These are phyloP conservation scores for Cyanistes caeruleus DNA, from an alignment of 2,113 vertebrate species.

Conservation along the genomic window DNA sequence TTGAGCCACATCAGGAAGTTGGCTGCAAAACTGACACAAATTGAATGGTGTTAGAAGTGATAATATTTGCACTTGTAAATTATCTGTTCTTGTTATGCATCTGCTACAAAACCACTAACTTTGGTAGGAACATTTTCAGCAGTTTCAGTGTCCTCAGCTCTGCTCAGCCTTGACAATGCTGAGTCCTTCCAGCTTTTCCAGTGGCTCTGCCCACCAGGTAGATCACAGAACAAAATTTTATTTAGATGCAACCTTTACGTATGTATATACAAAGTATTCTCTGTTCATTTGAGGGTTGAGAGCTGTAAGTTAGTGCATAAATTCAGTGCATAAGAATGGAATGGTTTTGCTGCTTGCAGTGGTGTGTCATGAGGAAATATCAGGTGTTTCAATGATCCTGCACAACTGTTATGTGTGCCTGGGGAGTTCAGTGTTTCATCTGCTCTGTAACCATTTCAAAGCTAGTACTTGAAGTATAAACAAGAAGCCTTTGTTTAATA, in stretches of 20 bases:
- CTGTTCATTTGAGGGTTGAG: neutral
- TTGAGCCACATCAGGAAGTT: neutral
- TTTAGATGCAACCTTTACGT: neutral
- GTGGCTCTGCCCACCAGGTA: neutral
- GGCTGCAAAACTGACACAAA: neutral
- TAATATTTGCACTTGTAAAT: neutral
- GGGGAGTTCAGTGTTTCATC: neutral
- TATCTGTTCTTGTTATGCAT: neutral
- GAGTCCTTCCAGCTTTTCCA: neutral
- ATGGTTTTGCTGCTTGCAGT: neutral
- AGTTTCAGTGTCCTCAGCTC: neutral
- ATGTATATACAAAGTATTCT: neutral
- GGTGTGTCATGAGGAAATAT: neutral
- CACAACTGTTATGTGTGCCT: fast-evolving
- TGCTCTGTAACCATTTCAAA: neutral
- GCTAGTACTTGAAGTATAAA: neutral
- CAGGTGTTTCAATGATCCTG: neutral
- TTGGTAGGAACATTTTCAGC: neutral
- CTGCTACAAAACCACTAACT: neutral
- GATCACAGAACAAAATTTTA: neutral
- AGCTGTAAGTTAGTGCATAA: neutral
- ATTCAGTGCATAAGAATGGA: neutral
- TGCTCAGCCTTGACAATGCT: neutral
- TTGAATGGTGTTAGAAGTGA: neutral
- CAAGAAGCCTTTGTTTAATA: neutral